These are phyloP conservation scores for Athalia cordata DNA, from an alignment of 2,888 invertebrate species.

Conservation along the genomic window DNA sequence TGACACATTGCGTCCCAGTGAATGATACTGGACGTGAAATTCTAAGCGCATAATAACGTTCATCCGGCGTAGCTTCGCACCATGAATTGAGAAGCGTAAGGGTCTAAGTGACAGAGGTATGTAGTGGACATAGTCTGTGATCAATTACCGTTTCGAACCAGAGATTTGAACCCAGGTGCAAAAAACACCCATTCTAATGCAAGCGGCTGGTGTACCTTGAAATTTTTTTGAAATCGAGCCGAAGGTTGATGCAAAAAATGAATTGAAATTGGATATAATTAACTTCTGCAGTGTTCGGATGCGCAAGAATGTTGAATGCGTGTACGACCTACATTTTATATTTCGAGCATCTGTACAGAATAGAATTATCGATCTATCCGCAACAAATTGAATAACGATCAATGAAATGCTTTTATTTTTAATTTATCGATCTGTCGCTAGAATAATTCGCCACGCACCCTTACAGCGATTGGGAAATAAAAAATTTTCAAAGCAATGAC, in stretches of 20 bases:
- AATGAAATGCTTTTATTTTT: not conserved
- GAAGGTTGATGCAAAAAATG: conserved; percentile 28
- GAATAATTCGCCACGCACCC: conserved; percentile 5
- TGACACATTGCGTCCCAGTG: conserved; percentile 8
- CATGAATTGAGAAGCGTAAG: not conserved
- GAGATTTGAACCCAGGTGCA: conserved; percentile 15
- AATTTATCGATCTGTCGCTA: not conserved
- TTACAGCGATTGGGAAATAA: not conserved
- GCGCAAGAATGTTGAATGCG: conserved; percentile 33
- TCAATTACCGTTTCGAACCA: not conserved
- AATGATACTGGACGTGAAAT: conserved; percentile 28
- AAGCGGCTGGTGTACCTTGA: not conserved
- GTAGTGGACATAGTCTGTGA: not conserved
- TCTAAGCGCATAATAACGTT: conserved; percentile 30
- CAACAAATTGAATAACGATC: not conserved
- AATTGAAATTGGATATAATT: conserved; percentile 11
- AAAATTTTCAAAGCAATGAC: not conserved
- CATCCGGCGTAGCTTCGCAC: conserved; percentile 23
- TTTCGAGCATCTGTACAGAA: not conserved
- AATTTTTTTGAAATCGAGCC: conserved; percentile 3
- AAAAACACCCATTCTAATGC: conserved; percentile 13
- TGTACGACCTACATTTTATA: conserved; percentile 31
- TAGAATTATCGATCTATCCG: not conserved
- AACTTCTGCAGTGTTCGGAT: not conserved
- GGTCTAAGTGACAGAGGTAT: conserved; percentile 13